Evolutionary conservation across 2,797 vertebrate genomes (phyloP).

Genomic region (Kryptolebias ocellatus): DNA sequence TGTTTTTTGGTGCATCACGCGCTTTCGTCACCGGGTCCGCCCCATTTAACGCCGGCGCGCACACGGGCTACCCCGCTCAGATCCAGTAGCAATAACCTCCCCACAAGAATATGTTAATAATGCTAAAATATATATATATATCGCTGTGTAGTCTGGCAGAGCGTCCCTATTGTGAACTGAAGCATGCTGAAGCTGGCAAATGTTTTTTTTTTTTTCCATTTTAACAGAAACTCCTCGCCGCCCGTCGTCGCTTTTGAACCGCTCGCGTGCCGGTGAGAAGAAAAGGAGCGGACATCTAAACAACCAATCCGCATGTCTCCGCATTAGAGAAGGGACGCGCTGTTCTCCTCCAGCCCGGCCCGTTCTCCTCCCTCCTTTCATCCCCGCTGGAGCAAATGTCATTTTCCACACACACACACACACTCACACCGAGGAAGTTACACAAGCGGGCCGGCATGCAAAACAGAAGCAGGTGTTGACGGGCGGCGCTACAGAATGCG

Average conservation of each 20-base stretch:
- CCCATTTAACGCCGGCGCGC: not conserved
- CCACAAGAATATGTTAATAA: too few relatives aligned
- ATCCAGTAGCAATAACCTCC: too few relatives aligned
- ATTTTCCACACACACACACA: slow-evolving; percentile 16
- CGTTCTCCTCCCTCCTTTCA: slow-evolving; percentile 3
- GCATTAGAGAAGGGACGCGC: slow-evolving; percentile 28
- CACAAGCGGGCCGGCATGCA: slow-evolving; percentile 56
- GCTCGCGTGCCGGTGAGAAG: not conserved
- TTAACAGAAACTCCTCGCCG: not conserved
- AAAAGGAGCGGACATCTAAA: not conserved
- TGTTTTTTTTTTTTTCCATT: not conserved
- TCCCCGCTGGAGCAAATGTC: slow-evolving; percentile 27
- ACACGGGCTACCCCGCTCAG: too few relatives aligned
- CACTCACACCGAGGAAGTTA: slow-evolving; percentile 44
- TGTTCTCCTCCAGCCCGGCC: slow-evolving; percentile 28
- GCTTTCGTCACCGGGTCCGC: slow-evolving; percentile 25
- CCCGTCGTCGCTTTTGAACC: too few relatives aligned
- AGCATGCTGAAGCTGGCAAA: too few relatives aligned
- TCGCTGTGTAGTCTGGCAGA: too few relatives aligned
- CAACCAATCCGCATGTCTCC: slow-evolving; percentile 46
- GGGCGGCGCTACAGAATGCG: slow-evolving; percentile 34
- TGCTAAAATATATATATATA: too few relatives aligned
- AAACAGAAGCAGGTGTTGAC: slow-evolving; percentile 75
- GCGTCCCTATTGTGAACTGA: too few relatives aligned
- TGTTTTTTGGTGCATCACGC: slow-evolving; percentile 42